Evolutionary conservation across 2,113 vertebrate genomes (phyloP), one percentile per base, ranked within the genome.

Genomic region (Nothoprocta perdicaria): DNA sequence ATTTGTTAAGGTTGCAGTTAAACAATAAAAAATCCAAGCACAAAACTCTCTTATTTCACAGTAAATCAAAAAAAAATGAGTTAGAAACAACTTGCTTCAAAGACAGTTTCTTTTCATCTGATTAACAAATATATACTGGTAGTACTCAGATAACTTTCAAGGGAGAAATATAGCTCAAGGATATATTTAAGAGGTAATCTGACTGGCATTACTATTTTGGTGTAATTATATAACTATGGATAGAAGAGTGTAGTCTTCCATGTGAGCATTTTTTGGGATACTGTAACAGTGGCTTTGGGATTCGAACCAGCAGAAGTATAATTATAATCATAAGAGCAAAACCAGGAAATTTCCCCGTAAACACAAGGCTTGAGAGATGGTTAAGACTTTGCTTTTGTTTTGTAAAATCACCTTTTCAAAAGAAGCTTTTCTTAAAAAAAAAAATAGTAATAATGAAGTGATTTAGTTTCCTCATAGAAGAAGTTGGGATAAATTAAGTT

Each of bases 211-310:
- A 78, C 29, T 89, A 48, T 80, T 83, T 45, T 82, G 43, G 55
- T 66, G 19, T 82, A 94, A 89, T 92, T 92, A 93, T 40, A 85
- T 65, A 63, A 74, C 60, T 52, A 60, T 38, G 92, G 88, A 93
- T 80, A 84, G 75, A 93, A 69, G 52, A 84, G 41, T 78, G 43
- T 81, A 50, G 1, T 86, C 74, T 94, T 93, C 86, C 68, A 71
- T 1, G 0, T 52, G 38, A 19, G 65, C 82, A 75, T 84, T 90
- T 86, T 92, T 31, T 79, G 46, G 82, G 72, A 18, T 67, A 16
- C 75, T 74, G 2, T 60, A 74, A 57, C 41, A 82, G 71, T 14
- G 46, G 72, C 76, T 89, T 73, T 83, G 46, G 33, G 61, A 93
- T 35, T 80, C 8, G 1, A 72, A 88, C 38, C 61, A 91, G 50